Evolutionary conservation across 2,888 invertebrate genomes (phyloP).

Genomic region (Lochmaea crataegi): DNA sequence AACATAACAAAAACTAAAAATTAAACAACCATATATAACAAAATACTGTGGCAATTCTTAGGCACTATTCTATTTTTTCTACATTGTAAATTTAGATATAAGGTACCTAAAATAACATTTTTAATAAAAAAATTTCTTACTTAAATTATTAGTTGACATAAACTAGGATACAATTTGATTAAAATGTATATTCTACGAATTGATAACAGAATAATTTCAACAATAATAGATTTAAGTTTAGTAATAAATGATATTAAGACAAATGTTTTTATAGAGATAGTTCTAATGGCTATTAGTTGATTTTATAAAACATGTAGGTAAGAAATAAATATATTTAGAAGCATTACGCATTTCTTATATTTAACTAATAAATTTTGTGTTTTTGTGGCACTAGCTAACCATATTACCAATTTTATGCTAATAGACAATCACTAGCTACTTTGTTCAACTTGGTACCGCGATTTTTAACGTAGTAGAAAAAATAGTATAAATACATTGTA

Average conservation of each 20-base stretch:
- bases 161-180: not conserved
- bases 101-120: not conserved
- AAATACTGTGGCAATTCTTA: slow-evolving; percentile 13
- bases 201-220: too few species aligned
- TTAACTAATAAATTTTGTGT: not conserved
- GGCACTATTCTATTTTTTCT: slow-evolving; percentile 10
- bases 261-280: too few species aligned
- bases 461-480: not conserved
- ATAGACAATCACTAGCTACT: not conserved
- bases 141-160: not conserved
- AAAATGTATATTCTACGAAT: too few species aligned
- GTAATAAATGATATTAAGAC: too few species aligned
- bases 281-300: too few species aligned
- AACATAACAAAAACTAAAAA: slow-evolving; percentile 17
- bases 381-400: not conserved
- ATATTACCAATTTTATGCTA: not conserved
- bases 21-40: slow-evolving; percentile 17
- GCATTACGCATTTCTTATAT: not conserved
- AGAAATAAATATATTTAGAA: too few species aligned
- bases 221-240: too few species aligned
- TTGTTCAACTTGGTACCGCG: not conserved
- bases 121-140: not conserved
- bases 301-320: too few species aligned
- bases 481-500: slow-evolving; percentile 5
- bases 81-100: not conserved